Conservation (phyloP, 2,797 vertebrate species). For the Manis pentadactyla region DNA sequence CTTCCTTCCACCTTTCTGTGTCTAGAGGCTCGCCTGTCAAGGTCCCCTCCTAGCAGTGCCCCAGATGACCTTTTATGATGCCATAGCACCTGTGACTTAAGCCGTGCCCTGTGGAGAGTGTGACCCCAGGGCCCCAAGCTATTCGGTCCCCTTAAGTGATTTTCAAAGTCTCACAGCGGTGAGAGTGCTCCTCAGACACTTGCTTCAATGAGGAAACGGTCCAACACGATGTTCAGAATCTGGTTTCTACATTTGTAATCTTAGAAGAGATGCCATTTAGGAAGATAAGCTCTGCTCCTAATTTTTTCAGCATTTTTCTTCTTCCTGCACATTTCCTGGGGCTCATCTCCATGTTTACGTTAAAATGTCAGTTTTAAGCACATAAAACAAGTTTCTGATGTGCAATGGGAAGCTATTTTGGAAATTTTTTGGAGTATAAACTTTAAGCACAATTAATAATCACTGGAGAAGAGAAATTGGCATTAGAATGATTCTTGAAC, state of each 20-base stretch:
- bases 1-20: not conserved
- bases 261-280: constrained; percentile 47
- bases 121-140: not conserved
- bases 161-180: not conserved
- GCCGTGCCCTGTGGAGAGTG: not conserved
- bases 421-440: constrained; percentile 56
- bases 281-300: constrained; percentile 57
- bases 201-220: not conserved
- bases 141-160: not conserved
- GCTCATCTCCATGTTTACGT: constrained; percentile 75
- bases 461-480: not conserved
- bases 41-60: not conserved
- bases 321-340: constrained; percentile 64
- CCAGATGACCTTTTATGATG: not conserved
- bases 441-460: not conserved
- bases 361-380: constrained; percentile 76
- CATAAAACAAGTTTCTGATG: constrained; percentile 72
- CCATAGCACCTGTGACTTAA: not conserved
- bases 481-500: not conserved
- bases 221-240: not conserved
- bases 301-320: constrained; percentile 64
- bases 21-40: not conserved
- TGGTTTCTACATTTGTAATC: constrained; percentile 19
- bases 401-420: not conserved
- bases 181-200: not conserved